Conservation (phyloP, 1,140 invertebrate species). For the Pinna nobilis region DNA sequence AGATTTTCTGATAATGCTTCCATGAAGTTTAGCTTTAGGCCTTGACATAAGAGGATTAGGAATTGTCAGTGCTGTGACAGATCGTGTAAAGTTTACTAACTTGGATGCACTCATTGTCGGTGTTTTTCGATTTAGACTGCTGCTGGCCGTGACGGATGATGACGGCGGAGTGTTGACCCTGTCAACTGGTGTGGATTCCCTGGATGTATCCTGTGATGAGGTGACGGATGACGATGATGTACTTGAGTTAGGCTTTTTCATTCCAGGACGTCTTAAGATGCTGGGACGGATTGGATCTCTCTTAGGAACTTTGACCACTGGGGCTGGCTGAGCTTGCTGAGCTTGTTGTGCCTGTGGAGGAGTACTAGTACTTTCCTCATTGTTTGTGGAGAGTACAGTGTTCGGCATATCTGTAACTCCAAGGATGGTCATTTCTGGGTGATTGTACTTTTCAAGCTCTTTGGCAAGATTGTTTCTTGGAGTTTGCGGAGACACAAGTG, state of each 20-base stretch:
- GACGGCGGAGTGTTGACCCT: constrained; percentile 7
- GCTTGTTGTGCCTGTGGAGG: constrained; percentile 31
- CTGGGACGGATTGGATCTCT: constrained; percentile 56
- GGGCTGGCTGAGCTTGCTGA: background rate
- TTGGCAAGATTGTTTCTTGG: constrained; percentile 73
- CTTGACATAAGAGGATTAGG: constrained; percentile 39
- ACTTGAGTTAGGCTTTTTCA: constrained; percentile 81
- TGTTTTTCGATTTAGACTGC: constrained; percentile 22
- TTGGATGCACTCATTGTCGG: constrained; percentile 15
- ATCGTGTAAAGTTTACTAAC: constrained; percentile 31
- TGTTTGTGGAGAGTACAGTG: too few relatives aligned
- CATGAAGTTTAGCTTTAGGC: constrained; percentile 1
- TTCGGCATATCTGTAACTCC: too few relatives aligned
- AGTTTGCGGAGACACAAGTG: constrained; percentile 64
- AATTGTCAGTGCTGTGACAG: constrained; percentile 43
- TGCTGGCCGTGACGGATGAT: constrained; percentile 9
- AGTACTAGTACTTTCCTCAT: constrained; percentile 74
- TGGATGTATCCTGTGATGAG: too few relatives aligned
- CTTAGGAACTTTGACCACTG: background rate
- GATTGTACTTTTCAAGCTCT: constrained; percentile 74
- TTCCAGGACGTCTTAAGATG: constrained; percentile 65
- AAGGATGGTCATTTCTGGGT: constrained; percentile 35
- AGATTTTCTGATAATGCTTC: constrained; percentile 13
- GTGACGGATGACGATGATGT: constrained; percentile 12
- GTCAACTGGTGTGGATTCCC: background rate